These are phyloP conservation scores for Labia minor DNA, from an alignment of 2,888 invertebrate species.

Conservation along the genomic window DNA sequence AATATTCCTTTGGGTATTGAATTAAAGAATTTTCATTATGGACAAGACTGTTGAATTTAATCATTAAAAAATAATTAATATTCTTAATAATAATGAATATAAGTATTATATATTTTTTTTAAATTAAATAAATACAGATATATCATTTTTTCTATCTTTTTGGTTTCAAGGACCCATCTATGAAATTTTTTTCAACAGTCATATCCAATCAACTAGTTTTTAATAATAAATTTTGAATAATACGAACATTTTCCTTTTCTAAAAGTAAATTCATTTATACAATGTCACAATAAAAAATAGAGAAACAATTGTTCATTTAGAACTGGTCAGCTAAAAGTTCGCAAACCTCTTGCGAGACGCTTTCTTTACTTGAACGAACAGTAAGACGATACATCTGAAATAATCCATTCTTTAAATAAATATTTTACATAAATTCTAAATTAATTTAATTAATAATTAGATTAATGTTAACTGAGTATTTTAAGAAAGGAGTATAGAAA, in stretches of 20 bases:
- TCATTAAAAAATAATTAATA: background rate
- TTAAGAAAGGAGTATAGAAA: too few species aligned
- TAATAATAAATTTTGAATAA: slow-evolving; percentile 15
- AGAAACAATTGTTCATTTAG: slow-evolving; percentile 42
- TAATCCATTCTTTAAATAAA: slow-evolving; percentile 22
- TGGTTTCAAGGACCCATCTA: background rate
- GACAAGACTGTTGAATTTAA: background rate
- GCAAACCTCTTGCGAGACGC: slow-evolving; percentile 85
- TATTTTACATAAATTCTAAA: background rate
- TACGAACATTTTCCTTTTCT: background rate
- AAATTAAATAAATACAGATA: background rate
- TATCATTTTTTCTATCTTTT: background rate
- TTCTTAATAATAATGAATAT: background rate
- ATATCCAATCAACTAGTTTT: background rate
- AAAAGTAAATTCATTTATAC: slow-evolving; percentile 2
- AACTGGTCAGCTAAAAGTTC: slow-evolving; percentile 92
- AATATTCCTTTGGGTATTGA: background rate
- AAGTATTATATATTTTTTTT: background rate
- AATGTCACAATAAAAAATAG: slow-evolving; percentile 19
- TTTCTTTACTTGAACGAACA: slow-evolving; percentile 92
- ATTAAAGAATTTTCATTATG: too few species aligned
- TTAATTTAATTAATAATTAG: background rate
- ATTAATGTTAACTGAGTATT: too few species aligned
- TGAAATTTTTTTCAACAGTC: background rate
- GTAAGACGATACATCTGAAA: slow-evolving; percentile 97